These are phyloP conservation scores for Hoplostethus atlanticus DNA, from an alignment of 2,797 vertebrate species.

Conservation along the genomic window DNA sequence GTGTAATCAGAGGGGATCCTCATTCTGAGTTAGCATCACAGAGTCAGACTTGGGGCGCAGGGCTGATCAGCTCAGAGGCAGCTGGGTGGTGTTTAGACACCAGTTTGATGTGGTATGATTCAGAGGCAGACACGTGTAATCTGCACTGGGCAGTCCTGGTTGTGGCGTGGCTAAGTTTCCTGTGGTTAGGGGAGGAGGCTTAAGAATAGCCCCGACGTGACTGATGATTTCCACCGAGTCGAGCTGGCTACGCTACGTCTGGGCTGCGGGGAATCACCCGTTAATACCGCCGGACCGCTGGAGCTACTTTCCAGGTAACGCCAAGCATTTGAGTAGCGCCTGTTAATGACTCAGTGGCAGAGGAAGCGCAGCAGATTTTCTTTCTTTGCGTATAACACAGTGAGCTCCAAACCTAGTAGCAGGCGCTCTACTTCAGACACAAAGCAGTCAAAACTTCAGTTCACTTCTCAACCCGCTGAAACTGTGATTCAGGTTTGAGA, in stretches of 20 bases:
- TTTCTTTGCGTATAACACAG: background rate
- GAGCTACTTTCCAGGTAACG: conserved; percentile 27
- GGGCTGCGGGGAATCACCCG: conserved; percentile 25
- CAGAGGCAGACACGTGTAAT: conserved; percentile 66
- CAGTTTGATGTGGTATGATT: conserved; percentile 69
- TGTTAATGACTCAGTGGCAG: conserved; percentile 26
- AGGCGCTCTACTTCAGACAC: background rate
- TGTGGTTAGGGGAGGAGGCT: conserved; percentile 52
- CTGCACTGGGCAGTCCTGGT: conserved; percentile 55
- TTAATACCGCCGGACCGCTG: conserved; percentile 21
- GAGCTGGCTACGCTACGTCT: conserved; percentile 56
- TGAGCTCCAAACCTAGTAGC: background rate
- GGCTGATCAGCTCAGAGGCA: conserved; percentile 46
- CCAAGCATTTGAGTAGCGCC: conserved; percentile 12
- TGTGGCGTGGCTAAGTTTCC: conserved; percentile 57
- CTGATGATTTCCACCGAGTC: conserved; percentile 60
- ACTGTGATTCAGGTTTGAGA: conserved; percentile 5
- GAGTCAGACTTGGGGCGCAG: conserved; percentile 11
- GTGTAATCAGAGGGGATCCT: conserved; percentile 48
- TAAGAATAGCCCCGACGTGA: conserved; percentile 70
- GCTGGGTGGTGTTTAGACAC: conserved; percentile 45
- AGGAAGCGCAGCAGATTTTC: conserved; percentile 10
- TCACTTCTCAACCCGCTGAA: background rate
- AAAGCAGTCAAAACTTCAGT: background rate
- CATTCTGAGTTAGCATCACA: conserved; percentile 37